phyloP scores from a whole-genome alignment of 2,888 invertebrate species.

The Chrysomela aeneicollis region DNA sequence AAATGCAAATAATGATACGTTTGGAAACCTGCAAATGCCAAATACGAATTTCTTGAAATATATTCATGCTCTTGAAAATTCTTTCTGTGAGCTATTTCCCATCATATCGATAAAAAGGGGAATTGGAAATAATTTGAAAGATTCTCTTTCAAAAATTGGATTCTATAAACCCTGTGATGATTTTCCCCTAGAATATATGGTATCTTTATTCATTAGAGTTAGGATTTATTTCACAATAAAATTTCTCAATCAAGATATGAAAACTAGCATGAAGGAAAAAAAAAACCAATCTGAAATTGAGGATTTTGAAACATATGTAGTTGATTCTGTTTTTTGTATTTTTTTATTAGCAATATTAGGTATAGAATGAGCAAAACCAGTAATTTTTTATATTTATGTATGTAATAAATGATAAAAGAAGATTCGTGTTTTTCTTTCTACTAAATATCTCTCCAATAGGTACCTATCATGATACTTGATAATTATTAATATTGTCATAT shows the following conservation, averaged over 20 bases:
- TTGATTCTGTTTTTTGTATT: no score
- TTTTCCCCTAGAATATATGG: conserved; percentile 3
- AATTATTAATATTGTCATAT: no score
- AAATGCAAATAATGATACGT: conserved; percentile 15
- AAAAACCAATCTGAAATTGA: not conserved
- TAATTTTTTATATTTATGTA: no score
- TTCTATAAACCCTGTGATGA: not conserved
- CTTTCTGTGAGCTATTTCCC: conserved; percentile 20
- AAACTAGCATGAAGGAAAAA: not conserved
- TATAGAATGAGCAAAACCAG: no score
- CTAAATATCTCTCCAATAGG: no score
- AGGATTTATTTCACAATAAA: conserved; percentile 9
- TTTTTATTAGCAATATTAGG: not conserved
- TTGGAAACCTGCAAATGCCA: conserved; percentile 23
- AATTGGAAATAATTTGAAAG: not conserved
- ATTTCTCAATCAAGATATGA: not conserved
- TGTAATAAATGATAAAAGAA: no score
- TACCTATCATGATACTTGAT: no score
- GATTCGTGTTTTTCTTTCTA: no score
- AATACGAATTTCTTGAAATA: conserved; percentile 22
- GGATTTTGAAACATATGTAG: no score
- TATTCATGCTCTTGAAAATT: conserved; percentile 19
- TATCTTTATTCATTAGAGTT: conserved; percentile 9
- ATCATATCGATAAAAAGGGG: not conserved
- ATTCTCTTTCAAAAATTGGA: no score